These are phyloP conservation scores for Erebia ligea DNA, from an alignment of 2,888 invertebrate genomes.

Conservation along the genomic window DNA sequence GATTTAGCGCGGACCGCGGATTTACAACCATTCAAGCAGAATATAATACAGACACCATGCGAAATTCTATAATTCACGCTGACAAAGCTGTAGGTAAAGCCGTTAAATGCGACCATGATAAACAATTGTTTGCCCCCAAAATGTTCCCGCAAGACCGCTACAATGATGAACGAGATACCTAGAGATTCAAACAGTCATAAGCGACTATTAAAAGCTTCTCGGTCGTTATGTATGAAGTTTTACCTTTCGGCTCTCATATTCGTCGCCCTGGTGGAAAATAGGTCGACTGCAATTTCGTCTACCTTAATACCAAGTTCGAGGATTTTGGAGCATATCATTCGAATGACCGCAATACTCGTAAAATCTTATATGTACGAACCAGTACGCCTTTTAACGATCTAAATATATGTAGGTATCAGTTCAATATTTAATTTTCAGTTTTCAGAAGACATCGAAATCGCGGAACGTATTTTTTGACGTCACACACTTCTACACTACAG, in stretches of 20 bases:
- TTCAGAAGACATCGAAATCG: neutral
- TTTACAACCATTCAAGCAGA: neutral
- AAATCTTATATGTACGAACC: constrained; percentile 2
- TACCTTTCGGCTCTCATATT: constrained; percentile 26
- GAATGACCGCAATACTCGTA: neutral
- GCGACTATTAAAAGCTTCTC: constrained; percentile 11
- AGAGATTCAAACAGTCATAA: constrained; percentile 13
- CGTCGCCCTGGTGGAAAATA: neutral
- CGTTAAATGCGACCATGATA: constrained; percentile 1
- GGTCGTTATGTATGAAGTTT: constrained; percentile 26
- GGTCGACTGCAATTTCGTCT: constrained; percentile 10
- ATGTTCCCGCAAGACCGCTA: constrained; percentile 14
- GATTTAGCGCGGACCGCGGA: neutral
- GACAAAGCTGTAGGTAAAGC: constrained; percentile 6
- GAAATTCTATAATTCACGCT: neutral
- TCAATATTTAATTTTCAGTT: neutral
- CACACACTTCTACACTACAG: no score
- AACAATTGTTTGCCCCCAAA: constrained; percentile 13
- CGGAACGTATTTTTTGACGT: neutral
- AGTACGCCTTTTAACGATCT: neutral
- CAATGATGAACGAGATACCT: neutral
- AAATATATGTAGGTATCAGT: neutral
- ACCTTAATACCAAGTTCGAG: neutral
- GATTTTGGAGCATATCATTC: neutral
- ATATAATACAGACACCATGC: neutral